Conservation (phyloP, 2,797 vertebrate genomes). For the Percopsis omiscomaycus region DNA sequence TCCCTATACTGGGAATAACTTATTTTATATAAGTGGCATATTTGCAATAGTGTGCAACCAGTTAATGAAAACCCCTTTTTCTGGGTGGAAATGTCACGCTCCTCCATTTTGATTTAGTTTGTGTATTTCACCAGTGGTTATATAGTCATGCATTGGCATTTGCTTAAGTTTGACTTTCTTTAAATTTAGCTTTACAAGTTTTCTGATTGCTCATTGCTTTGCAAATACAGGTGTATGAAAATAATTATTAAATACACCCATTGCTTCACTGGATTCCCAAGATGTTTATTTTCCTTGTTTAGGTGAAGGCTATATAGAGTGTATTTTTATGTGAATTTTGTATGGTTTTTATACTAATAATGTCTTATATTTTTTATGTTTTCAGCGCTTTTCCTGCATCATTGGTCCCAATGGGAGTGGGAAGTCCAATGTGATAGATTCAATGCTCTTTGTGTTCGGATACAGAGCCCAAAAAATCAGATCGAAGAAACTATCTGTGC, state of each 20-base stretch:
- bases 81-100: conserved; percentile 42
- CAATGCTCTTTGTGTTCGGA: conserved; percentile 99
- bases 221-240: conserved; percentile 39
- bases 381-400: conserved; percentile 96
- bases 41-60: background rate
- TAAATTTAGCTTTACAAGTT: conserved; percentile 11
- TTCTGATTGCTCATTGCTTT: conserved; percentile 20
- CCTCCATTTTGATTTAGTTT: conserved; percentile 68
- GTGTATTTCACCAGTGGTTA: conserved; percentile 39
- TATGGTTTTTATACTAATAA: conserved; percentile 37
- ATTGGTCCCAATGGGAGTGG: conserved; percentile 98
- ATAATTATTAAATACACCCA: conserved; percentile 53
- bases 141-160: conserved; percentile 40
- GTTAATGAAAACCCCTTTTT: conserved; percentile 10
- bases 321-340: conserved; percentile 14
- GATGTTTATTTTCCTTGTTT: conserved; percentile 8
- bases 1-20: background rate
- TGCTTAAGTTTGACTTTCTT: conserved; percentile 32
- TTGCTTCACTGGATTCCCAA: conserved; percentile 20
- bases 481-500: conserved; percentile 95
- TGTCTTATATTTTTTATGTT: conserved; percentile 30
- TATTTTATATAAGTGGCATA: conserved; percentile 1
- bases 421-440: conserved; percentile 98
- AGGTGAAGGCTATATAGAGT: conserved; percentile 5
- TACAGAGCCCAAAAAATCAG: conserved; percentile 98